Conservation (phyloP, 2,888 invertebrate species). For the Xanthorhoe designata region DNA sequence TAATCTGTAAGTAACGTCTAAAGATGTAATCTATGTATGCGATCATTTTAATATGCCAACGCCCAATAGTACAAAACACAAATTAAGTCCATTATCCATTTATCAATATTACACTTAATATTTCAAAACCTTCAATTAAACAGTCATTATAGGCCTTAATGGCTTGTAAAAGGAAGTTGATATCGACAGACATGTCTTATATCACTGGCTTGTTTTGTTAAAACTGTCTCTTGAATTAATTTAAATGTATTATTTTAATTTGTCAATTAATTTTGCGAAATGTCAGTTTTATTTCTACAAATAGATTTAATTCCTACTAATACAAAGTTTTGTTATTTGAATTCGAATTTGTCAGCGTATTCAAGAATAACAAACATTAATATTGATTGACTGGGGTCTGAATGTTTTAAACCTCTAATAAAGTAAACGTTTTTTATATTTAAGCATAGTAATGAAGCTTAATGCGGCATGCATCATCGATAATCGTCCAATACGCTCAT, state of each 20-base stretch:
- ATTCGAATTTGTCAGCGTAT: slow-evolving; percentile 29
- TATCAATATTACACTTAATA: slow-evolving; percentile 43
- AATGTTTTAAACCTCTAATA: slow-evolving; percentile 31
- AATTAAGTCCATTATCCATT: slow-evolving; percentile 33
- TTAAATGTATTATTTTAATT: slow-evolving; percentile 17
- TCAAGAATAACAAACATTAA: slow-evolving; percentile 24
- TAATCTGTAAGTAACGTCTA: background rate
- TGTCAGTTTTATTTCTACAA: slow-evolving; percentile 8
- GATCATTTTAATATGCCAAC: slow-evolving; percentile 28
- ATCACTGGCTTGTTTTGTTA: slow-evolving; percentile 32
- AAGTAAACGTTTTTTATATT: slow-evolving; percentile 31
- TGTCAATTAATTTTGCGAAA: slow-evolving; percentile 15
- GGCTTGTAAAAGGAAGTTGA: slow-evolving; percentile 44
- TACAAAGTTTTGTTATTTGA: slow-evolving; percentile 10
- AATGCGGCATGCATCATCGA: slow-evolving; percentile 46
- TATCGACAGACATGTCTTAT: slow-evolving; percentile 39
- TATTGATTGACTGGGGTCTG: slow-evolving; percentile 26
- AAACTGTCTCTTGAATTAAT: slow-evolving; percentile 25
- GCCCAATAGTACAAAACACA: slow-evolving; percentile 26
- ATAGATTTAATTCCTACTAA: slow-evolving; percentile 4
- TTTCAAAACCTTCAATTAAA: slow-evolving; percentile 42
- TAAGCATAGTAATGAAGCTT: slow-evolving; percentile 43
- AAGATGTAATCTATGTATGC: slow-evolving; percentile 7
- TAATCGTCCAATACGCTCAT: slow-evolving; percentile 47
- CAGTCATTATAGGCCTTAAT: slow-evolving; percentile 40